Conservation (phyloP, 2,888 invertebrate genomes). For the Ischnus inquisitorius region DNA sequence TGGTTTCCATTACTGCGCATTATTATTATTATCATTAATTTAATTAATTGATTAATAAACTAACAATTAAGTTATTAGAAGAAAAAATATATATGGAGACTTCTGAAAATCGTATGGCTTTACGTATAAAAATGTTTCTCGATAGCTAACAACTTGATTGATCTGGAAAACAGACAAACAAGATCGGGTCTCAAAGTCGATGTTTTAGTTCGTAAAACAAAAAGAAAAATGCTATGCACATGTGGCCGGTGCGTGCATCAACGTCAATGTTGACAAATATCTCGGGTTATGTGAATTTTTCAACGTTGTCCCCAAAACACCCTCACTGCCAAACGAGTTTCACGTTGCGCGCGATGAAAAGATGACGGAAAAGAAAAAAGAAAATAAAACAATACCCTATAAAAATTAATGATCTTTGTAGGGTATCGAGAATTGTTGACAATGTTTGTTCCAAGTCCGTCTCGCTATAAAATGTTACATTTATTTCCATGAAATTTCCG, state of each 20-base stretch:
- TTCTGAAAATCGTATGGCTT: conserved; percentile 1
- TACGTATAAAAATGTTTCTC: conserved; percentile 6
- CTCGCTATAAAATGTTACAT: conserved; percentile 1
- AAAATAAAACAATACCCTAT: conserved; percentile 17
- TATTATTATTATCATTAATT: conserved; percentile 46
- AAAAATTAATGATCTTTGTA: conserved; percentile 55
- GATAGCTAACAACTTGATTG: conserved; percentile 6
- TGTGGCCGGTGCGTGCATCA: conserved; percentile 12
- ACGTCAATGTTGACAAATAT: conserved; percentile 32
- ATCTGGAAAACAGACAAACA: neutral
- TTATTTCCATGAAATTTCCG: conserved; percentile 8
- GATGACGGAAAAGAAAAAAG: conserved; percentile 24
- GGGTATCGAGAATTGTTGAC: conserved; percentile 63
- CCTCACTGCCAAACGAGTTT: conserved; percentile 68
- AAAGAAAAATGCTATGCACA: conserved; percentile 9
- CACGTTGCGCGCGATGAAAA: conserved; percentile 6
- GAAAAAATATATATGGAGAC: conserved; percentile 27
- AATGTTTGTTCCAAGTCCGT: conserved; percentile 61
- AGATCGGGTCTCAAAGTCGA: neutral
- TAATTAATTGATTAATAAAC: conserved; percentile 40
- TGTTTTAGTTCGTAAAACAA: neutral
- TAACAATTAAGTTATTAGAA: conserved; percentile 44
- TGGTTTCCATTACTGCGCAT: conserved; percentile 52
- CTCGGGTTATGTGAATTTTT: conserved; percentile 51
- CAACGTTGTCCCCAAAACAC: conserved; percentile 58